These are phyloP conservation scores for Drosophila buzzatii DNA, from an alignment of 2,888 invertebrate species.

Conservation along the genomic window DNA sequence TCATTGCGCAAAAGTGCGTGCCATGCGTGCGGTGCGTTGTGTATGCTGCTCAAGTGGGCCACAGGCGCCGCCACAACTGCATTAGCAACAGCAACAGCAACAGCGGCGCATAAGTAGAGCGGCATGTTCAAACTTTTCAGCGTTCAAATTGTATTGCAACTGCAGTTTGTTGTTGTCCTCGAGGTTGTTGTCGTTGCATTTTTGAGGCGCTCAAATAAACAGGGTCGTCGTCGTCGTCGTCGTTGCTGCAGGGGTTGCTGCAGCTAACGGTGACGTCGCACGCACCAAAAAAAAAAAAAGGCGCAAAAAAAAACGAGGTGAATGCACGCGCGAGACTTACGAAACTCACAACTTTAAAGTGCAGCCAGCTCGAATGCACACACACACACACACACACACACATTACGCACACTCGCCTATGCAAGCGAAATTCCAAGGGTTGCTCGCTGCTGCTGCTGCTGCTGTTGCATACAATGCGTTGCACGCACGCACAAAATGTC, in stretches of 20 bases:
- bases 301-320: constrained; percentile 80
- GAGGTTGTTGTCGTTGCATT: constrained; percentile 57
- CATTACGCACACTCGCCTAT: constrained; percentile 46
- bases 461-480: constrained; percentile 59
- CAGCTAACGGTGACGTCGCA: constrained; percentile 54
- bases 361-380: constrained; percentile 60
- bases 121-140: constrained; percentile 78
- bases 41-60: constrained; percentile 65
- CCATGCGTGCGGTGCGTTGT: constrained; percentile 55
- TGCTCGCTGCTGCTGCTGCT: constrained; percentile 34
- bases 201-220: constrained; percentile 78
- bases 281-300: constrained; percentile 70
- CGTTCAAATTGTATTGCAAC: constrained; percentile 76
- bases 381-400: constrained; percentile 46
- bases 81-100: constrained; percentile 10
- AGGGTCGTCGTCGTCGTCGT: constrained; percentile 73
- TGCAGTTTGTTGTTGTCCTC: constrained; percentile 49
- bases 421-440: constrained; percentile 53
- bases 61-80: constrained; percentile 35
- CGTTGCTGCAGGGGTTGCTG: constrained; percentile 62
- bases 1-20: constrained; percentile 78
- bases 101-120: constrained; percentile 72
- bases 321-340: constrained; percentile 83
- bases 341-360: constrained; percentile 81
- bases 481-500: constrained; percentile 76